phyloP scores from a whole-genome alignment of 35 echinoderm and acorn worm species.

The Anneissia japonica region DNA sequence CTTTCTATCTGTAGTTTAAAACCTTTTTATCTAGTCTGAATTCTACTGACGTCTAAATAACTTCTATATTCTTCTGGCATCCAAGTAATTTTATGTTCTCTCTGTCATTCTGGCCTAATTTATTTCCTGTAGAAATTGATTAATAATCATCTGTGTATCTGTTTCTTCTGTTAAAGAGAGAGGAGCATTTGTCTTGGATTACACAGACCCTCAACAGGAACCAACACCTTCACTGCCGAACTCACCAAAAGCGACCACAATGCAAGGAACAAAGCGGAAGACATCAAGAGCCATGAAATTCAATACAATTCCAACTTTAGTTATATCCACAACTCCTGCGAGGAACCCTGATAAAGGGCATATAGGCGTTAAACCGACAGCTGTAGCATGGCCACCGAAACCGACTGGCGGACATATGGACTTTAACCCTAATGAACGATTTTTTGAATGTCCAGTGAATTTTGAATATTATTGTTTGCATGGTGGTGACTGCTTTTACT shows the following conservation, averaged over 20 bases:
- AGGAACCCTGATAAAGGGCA: background rate
- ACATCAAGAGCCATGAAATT: background rate
- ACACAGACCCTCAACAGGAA: background rate
- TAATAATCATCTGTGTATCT: background rate
- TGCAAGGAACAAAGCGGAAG: background rate
- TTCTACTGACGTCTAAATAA: too few species aligned
- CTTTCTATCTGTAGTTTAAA: too few species aligned
- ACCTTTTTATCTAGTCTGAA: too few species aligned
- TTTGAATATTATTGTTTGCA: background rate
- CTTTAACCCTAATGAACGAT: background rate
- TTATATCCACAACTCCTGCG: background rate
- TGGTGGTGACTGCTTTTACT: background rate
- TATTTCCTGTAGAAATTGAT: too few species aligned
- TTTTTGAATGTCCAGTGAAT: background rate
- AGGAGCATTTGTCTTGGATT: background rate
- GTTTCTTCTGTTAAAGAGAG: background rate
- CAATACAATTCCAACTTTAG: background rate
- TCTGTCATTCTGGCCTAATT: too few species aligned
- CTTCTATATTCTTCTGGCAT: too few species aligned
- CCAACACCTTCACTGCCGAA: background rate
- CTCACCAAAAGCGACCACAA: background rate
- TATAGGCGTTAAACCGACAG: background rate
- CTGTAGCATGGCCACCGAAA: background rate
- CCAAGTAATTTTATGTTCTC: too few species aligned
- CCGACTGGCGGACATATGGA: background rate